These are phyloP conservation scores for Drosophila gaucha DNA, from an alignment of 2,888 invertebrate genomes.

Conservation along the genomic window DNA sequence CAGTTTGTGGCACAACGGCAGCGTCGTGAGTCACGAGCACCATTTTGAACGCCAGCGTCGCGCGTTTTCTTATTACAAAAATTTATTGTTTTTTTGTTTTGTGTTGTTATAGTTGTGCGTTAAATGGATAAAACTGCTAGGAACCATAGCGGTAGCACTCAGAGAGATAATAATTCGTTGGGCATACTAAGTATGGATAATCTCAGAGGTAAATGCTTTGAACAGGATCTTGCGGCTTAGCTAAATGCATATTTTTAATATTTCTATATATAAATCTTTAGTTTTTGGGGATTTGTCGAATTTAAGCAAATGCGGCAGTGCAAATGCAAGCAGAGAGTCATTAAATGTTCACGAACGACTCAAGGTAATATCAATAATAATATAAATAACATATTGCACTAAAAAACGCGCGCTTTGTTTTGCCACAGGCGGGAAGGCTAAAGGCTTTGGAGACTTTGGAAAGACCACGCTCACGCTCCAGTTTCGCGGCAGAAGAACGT, in stretches of 20 bases:
- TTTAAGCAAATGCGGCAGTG: conserved; percentile 48
- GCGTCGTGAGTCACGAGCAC: conserved; percentile 33
- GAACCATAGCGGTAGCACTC: conserved; percentile 24
- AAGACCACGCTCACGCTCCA: conserved; percentile 57
- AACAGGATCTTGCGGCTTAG: not conserved
- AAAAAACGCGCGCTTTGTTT: conserved; percentile 7
- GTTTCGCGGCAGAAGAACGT: conserved; percentile 19
- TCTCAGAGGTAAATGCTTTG: conserved; percentile 58
- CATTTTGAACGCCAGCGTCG: conserved; percentile 51
- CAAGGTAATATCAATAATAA: conserved; percentile 53
- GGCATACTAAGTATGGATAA: conserved; percentile 78
- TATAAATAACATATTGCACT: not conserved
- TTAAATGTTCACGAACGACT: conserved; percentile 65
- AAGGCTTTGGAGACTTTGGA: conserved; percentile 77
- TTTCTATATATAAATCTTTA: conserved; percentile 26
- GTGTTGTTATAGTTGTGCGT: conserved; percentile 1
- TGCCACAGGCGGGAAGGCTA: conserved; percentile 67
- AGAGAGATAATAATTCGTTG: conserved; percentile 66
- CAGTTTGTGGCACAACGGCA: conserved; percentile 4
- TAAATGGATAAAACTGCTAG: conserved; percentile 54
- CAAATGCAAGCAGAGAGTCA: conserved; percentile 30
- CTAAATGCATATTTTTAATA: not conserved
- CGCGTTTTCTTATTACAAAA: conserved; percentile 35
- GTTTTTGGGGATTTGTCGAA: conserved; percentile 79
- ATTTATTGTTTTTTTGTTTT: conserved; percentile 18